Base-by-base conservation (phyloP, 2,113 vertebrate species). In the Neodon shergylaensis region DNA sequence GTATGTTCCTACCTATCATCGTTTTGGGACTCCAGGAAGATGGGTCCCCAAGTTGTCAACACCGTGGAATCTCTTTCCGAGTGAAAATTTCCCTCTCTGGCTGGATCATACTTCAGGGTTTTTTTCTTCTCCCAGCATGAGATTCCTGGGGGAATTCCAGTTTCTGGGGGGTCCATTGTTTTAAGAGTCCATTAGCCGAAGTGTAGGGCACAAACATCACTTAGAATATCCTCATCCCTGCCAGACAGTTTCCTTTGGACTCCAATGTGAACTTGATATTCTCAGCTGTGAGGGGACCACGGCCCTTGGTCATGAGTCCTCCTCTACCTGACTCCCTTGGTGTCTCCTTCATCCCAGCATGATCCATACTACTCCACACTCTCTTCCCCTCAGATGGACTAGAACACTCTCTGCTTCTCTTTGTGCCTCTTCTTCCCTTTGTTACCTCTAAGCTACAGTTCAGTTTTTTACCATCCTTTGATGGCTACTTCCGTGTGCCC, bases 361-460 rank as follows among this genome's bases (percentile, higher is more conserved):
- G 73, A 2, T 8, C 3, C 10, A 1, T 16, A 19, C 49, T 10
- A 13, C 47, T 36, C 36, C 0, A 0, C 2, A 26, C 7, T 49
- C 52, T 90, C 17, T 74, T 77, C 47, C 65, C n/a, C 66, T n/a
- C 19, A 3, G 33, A 16, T 54, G 52, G 73, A 19, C 47, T 0
- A 13, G 87, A 77, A n/a, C 49, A 0, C 12, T 8, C 5, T 36
- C 13, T 1, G 4, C 24, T 76, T 47, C 11, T 90, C 10, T 11
- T 14, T 42, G 28, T 28, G 13, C 8, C 81, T 65, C 19, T 68
- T 22, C 28, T 36, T 47, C n/a, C 8, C 16, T 81, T 47, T 13
- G 4, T 31, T 76, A 31, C 73, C 70, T 88, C 19, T 33, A 42
- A 2, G 28, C 33, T 33, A 24, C 17, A 44, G 14, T 31, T 31